Evolutionary conservation across 2,888 invertebrate genomes (phyloP).

Genomic region (Noctua comes): DNA sequence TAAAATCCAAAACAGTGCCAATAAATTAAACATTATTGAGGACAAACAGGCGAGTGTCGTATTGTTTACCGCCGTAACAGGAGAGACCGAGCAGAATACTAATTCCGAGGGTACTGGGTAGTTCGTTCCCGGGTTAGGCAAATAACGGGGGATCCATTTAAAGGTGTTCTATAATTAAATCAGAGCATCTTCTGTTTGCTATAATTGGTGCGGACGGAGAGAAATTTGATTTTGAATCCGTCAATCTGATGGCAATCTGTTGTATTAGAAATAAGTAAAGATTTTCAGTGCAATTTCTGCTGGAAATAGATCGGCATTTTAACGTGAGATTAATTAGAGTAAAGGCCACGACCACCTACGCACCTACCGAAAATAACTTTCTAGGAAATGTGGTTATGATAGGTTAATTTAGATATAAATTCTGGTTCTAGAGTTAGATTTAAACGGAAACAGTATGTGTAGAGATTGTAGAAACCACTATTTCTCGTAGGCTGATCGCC

Average conservation of each 20-base stretch:
- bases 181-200: constrained; percentile 71
- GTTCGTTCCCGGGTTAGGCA: constrained; percentile 65
- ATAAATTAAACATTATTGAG: constrained; percentile 63
- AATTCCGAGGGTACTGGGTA: constrained; percentile 66
- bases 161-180: constrained; percentile 73
- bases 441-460: no score
- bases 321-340: background rate
- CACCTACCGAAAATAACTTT: background rate
- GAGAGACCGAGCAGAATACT: constrained; percentile 69
- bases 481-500: background rate
- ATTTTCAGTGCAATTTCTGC: constrained; percentile 18
- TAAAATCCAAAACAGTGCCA: constrained; percentile 56
- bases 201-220: constrained; percentile 60
- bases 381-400: background rate
- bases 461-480: background rate
- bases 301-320: constrained; percentile 16
- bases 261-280: constrained; percentile 13
- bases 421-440: background rate
- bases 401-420: background rate
- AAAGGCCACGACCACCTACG: background rate
- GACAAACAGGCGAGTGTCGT: constrained; percentile 63
- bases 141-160: constrained; percentile 68
- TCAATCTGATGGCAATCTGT: constrained; percentile 42
- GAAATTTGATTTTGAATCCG: constrained; percentile 62
- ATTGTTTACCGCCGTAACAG: constrained; percentile 72